These are phyloP conservation scores for Ameiurus melas DNA, from an alignment of 2,113 vertebrate genomes.

Conservation along the genomic window DNA sequence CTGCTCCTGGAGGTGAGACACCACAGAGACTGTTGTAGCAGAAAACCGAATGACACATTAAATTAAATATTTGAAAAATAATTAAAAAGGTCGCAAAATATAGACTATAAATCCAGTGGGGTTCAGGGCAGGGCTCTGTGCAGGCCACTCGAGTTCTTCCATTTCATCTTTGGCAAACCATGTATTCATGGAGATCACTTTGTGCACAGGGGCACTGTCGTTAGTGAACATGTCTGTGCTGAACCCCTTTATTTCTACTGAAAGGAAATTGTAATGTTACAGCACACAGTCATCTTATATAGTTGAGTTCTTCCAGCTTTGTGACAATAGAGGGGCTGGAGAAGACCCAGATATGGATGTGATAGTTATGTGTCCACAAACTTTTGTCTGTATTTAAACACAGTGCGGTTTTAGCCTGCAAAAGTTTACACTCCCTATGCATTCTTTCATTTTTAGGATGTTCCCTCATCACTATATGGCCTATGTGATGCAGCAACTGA, in stretches of 20 bases:
- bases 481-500: neutral
- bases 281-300: neutral
- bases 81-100: neutral
- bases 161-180: neutral
- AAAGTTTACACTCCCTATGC: neutral
- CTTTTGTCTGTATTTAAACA: neutral
- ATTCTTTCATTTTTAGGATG: neutral
- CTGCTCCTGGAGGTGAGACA: slow-evolving; percentile 67
- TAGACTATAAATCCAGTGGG: neutral
- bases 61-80: neutral
- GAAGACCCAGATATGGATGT: neutral
- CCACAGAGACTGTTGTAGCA: neutral
- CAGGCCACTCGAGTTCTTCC: too few relatives aligned
- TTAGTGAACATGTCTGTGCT: neutral
- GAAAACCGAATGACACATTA: neutral
- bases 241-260: neutral
- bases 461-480: neutral
- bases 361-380: neutral
- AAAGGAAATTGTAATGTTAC: neutral
- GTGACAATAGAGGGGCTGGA: neutral
- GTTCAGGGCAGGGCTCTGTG: too few relatives aligned
- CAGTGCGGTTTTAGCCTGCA: too few relatives aligned
- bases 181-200: neutral
- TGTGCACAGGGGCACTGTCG: neutral
- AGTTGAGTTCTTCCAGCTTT: neutral